A percentile compares a stretch with the other conserved stretches of the same genome.
Conservation (phyloP, 2,113 vertebrate species). For the Erinaceus europaeus region DNA sequence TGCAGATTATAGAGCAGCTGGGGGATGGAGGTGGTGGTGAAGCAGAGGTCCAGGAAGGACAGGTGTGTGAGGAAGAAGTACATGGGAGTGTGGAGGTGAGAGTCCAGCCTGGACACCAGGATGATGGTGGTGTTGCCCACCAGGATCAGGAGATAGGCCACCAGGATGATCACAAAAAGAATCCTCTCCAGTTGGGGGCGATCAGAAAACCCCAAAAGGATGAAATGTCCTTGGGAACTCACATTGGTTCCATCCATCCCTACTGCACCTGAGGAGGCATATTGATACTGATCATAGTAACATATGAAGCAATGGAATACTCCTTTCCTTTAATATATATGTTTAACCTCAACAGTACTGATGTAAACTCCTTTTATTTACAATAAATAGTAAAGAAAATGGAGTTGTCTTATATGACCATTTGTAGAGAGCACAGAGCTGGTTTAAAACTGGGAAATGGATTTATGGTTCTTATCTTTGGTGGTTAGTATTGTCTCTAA, state of each 20-base stretch:
- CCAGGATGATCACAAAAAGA: constrained; percentile 52
- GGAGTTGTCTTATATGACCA: too few species aligned
- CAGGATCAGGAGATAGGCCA: constrained; percentile 48
- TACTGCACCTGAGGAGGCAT: background rate
- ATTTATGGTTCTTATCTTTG: too few species aligned
- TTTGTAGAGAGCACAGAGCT: too few species aligned
- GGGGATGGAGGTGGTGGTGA: constrained; percentile 60
- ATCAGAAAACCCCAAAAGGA: constrained; percentile 55
- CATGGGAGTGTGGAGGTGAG: constrained; percentile 45
- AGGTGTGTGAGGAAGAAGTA: constrained; percentile 69
- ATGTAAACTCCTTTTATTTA: too few species aligned
- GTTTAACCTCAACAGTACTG: background rate
- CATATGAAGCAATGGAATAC: background rate
- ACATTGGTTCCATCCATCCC: constrained; percentile 20
- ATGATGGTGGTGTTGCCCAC: constrained; percentile 56
- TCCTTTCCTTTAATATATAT: background rate
- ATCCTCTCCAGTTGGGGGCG: constrained; percentile 19
- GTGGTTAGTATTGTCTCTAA: too few species aligned
- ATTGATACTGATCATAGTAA: background rate
- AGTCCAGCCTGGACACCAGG: constrained; percentile 18
- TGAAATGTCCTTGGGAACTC: background rate
- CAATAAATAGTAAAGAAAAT: too few species aligned
- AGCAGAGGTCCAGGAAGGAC: constrained; percentile 64
- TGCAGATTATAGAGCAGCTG: constrained; percentile 56
- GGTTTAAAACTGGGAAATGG: too few species aligned